Evolutionary conservation across 2,113 vertebrate genomes (phyloP).

Genomic region (Apteryx owenii): DNA sequence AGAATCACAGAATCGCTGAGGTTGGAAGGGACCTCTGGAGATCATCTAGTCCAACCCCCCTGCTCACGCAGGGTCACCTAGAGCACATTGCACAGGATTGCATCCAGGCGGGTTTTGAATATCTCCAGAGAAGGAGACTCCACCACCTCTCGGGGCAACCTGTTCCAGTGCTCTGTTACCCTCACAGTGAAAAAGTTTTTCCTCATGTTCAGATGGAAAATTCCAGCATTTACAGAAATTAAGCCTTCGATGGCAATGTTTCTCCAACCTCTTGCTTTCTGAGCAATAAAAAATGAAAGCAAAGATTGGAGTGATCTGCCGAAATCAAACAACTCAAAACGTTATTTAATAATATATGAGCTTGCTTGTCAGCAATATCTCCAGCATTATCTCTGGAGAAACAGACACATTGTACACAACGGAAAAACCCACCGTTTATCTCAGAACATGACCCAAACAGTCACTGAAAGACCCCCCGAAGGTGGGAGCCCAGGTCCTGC

Average conservation of each 20-base stretch:
- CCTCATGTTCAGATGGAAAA: background rate
- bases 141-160: too few relatives aligned
- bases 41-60: too few relatives aligned
- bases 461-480: too few relatives aligned
- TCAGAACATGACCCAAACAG: background rate
- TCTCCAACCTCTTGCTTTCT: background rate
- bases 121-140: too few relatives aligned
- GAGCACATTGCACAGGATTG: too few relatives aligned
- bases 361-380: background rate
- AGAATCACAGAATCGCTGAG: too few relatives aligned
- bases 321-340: accelerated
- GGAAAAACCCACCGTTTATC: background rate
- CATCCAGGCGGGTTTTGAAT: too few relatives aligned
- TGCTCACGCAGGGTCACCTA: too few relatives aligned
- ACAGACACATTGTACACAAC: accelerated
- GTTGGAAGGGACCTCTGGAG: too few relatives aligned
- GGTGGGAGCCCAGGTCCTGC: too few relatives aligned
- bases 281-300: background rate
- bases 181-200: too few relatives aligned
- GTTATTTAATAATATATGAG: background rate
- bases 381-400: background rate
- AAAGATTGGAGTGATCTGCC: background rate
- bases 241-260: background rate
- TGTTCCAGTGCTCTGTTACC: too few relatives aligned
- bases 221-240: background rate